Base-by-base conservation (phyloP, 2,797 vertebrate species). In the Tragopan temminckii region DNA sequence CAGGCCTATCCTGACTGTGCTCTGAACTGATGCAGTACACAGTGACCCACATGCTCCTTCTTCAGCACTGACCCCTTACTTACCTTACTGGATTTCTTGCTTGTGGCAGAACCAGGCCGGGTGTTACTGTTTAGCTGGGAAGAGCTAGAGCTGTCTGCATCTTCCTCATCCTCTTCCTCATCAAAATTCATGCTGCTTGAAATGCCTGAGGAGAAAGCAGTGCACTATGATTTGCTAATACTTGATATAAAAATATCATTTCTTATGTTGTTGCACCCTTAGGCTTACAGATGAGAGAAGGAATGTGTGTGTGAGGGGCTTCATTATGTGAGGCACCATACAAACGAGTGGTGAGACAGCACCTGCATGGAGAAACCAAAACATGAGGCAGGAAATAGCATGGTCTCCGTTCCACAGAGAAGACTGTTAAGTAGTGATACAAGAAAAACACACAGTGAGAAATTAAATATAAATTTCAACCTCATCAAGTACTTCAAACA, bases 181-280 rank as follows among this genome's bases (percentile, higher is more conserved):
- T 99, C 99, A 94, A 99, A 99, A 97, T 99, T 99, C 99, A 99
- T 99, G 97, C 99, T 99, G 97, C 99, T 99, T 78, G 99, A 99
- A 97, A 99, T 99, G 86, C 99, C 99, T 99, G 97, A 35, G 48
- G 80, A 76, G 87, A 45, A 81, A 94, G 23, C 40, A 84, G 61
- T 4, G 11, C 29, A 59, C 7, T 0, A 33, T 72, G 64, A 90
- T 88, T 67, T 1, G 66, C 27, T 13, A 61, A 61, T 4, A 25
- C 27, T 59, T 64, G 58, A 45, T 69, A 77, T 43, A 67, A 42
- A 42, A 89, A 43, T 18, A 76, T 9, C 59, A 40, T 29, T 58
- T 55, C 17, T 40, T 19, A 24, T 8, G 13, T n/a, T 46, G 61
- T 42, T 89, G 72, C 66, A 82, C 29, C 75, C 78, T 82, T 11